Evolutionary conservation across 1,140 invertebrate species (phyloP), one percentile per base, ranked within the genome.

Genomic region (Linepithema humile): DNA sequence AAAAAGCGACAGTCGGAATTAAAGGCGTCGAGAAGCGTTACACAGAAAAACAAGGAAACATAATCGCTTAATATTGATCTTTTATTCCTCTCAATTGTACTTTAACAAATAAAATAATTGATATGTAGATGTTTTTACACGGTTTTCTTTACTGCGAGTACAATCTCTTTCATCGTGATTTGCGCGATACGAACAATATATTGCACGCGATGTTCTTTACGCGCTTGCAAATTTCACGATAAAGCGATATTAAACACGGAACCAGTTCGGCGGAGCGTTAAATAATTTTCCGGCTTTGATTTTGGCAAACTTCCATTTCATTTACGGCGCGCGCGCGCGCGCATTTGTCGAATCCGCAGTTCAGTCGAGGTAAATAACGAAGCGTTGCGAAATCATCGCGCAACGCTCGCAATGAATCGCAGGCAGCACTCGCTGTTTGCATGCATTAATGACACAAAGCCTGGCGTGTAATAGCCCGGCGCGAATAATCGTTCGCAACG

Each of bases 331-430:
- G 53, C 78, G n/a, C n/a, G n/a, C n/a, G 43, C 43, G 15, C n/a
- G 43, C 55, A 59, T n/a, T n/a, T n/a, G n/a, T 69, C 50, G 60
- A 50, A 69, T 69, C 32, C 23, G 53, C 48, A 62, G 74, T 70
- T 70, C 62, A n/a, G 57, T n/a, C 72, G 48, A 55, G 72, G 72
- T 89, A 87, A 89, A 90, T 89, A 90, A 90, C 77, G 83, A 67
- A 60, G 32, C 67, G 43, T 57, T 43, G 59, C 72, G 48, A 64
- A 89, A 84, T 89, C 77, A 87, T 83, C 60, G 80, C 69, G 74
- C 57, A 64, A 88, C 55, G 55, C 55, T 23, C 64, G 77, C 70
- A 45, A 64, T 40, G 50, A 50, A 69, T 80, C 50, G 75, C 60
- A 43, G 20, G 5, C 67, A 45, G 17, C 32, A 20, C 38, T 48